A percentile compares a stretch with the other conserved stretches of the same genome.
These are phyloP conservation scores for Eretmocerus hayati DNA, from an alignment of 2,888 invertebrate species.

Conservation along the genomic window DNA sequence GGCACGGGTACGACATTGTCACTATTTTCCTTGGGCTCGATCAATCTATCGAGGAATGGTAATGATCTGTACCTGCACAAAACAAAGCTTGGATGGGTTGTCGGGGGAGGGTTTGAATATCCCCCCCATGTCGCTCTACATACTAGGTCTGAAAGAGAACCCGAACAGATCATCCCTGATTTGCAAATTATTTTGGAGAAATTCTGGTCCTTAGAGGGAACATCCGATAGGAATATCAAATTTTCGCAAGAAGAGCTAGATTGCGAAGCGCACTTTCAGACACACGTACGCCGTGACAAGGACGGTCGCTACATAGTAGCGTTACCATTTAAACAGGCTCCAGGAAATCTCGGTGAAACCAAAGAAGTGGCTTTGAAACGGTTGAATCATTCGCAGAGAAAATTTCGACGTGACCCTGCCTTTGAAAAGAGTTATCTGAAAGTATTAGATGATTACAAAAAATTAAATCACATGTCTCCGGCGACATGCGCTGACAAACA, in stretches of 20 bases:
- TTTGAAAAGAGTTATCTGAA: constrained; percentile 4
- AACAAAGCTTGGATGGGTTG: constrained; percentile 21
- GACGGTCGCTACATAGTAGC: constrained; percentile 22
- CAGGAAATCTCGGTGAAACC: constrained; percentile 11
- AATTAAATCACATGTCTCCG: constrained; percentile 8
- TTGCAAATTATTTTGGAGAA: neutral
- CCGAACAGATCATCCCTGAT: constrained; percentile 4
- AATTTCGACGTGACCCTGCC: constrained; percentile 10
- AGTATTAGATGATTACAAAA: constrained; percentile 3
- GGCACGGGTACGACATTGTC: constrained; percentile 18
- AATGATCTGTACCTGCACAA: constrained; percentile 20
- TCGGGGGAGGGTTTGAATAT: constrained; percentile 7
- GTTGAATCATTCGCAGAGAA: constrained; percentile 9
- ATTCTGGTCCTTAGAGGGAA: constrained; percentile 26
- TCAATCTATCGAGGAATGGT: constrained; percentile 13
- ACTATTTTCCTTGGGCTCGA: constrained; percentile 16
- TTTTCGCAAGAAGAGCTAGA: constrained; percentile 8
- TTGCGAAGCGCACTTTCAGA: constrained; percentile 20
- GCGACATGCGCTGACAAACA: neutral
- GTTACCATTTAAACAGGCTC: constrained; percentile 17
- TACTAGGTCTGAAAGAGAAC: neutral
- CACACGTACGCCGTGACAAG: constrained; percentile 8
- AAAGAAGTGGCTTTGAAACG: constrained; percentile 10
- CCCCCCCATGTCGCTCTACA: no score
- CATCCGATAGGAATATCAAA: constrained; percentile 6